Conservation (phyloP, 1,140 invertebrate genomes). For the Trichonephila clavata region DNA sequence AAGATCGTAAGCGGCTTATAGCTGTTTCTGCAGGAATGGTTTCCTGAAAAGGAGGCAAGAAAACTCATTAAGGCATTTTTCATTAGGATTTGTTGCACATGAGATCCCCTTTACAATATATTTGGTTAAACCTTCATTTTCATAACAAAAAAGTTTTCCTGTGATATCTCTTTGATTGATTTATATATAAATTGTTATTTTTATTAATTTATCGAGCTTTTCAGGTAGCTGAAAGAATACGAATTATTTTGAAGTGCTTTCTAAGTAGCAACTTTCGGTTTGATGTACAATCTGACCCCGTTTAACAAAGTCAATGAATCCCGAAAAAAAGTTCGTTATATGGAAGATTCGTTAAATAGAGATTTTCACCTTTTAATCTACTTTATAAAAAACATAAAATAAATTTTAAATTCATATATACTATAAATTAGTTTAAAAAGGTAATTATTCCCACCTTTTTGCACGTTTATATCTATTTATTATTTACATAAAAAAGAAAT, state of each 20-base stretch:
- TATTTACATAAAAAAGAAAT: too few species aligned
- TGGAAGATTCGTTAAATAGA: too few species aligned
- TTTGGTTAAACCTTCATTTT: not conserved
- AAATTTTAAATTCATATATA: too few species aligned
- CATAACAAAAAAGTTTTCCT: not conserved
- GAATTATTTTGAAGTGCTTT: not conserved
- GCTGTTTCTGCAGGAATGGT: conserved; percentile 6
- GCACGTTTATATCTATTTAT: too few species aligned
- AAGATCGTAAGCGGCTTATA: conserved; percentile 53
- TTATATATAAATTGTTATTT: not conserved
- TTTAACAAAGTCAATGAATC: too few species aligned
- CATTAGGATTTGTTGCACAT: conserved; percentile 25
- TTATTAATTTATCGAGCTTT: not conserved
- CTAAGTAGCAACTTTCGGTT: too few species aligned
- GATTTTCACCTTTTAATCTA: too few species aligned
- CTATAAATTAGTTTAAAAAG: too few species aligned
- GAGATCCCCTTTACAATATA: not conserved
- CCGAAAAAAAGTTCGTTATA: too few species aligned
- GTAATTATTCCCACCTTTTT: too few species aligned
- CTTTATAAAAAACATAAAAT: too few species aligned
- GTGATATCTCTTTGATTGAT: not conserved
- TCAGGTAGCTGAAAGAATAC: not conserved
- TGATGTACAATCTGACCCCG: too few species aligned
- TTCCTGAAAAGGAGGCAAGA: conserved; percentile 35
- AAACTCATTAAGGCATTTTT: conserved; percentile 54